These are phyloP conservation scores for Lycocerus yunnanus DNA, from an alignment of 2,888 invertebrate genomes.

Conservation along the genomic window DNA sequence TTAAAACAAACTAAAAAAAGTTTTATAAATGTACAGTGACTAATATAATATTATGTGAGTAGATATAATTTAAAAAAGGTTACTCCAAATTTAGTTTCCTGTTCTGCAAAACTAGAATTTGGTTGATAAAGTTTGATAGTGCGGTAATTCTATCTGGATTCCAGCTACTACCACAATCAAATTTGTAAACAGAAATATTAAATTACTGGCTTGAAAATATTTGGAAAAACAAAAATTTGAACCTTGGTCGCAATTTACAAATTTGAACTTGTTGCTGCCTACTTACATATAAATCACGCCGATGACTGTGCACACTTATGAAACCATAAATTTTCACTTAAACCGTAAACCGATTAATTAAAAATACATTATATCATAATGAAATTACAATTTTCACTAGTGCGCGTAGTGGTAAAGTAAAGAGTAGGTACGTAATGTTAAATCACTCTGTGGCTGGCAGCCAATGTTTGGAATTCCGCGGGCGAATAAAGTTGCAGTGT, in stretches of 20 bases:
- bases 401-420: neutral
- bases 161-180: neutral
- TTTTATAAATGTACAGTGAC: neutral
- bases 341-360: neutral
- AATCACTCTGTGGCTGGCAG: neutral
- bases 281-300: neutral
- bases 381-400: neutral
- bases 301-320: neutral
- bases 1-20: neutral
- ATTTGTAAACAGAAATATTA: neutral
- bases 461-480: conserved; percentile 5
- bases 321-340: neutral
- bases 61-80: neutral
- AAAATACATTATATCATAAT: neutral
- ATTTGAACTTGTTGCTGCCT: neutral
- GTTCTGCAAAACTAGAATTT: neutral
- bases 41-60: too few relatives aligned
- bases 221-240: neutral
- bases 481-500: neutral
- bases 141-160: neutral
- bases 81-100: neutral
- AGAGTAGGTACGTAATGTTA: neutral
- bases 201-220: neutral
- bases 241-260: neutral
- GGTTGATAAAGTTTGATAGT: neutral